Evolutionary conservation across 2,797 vertebrate genomes (phyloP).

Genomic region (Luscinia luscinia): DNA sequence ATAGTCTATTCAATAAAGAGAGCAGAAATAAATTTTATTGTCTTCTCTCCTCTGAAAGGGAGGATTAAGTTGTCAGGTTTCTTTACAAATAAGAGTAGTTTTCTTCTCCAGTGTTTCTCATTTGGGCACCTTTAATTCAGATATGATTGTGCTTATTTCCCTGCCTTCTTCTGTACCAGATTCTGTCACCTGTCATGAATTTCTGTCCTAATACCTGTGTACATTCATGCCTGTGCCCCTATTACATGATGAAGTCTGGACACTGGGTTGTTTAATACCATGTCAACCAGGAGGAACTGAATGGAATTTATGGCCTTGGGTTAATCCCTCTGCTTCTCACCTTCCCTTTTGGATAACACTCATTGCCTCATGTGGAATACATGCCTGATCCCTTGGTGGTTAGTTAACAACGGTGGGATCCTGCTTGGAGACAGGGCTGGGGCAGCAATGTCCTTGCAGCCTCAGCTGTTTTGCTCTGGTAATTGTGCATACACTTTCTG

Average conservation of each 20-base stretch:
- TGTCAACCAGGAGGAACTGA: not conserved
- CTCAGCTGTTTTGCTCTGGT: constrained; percentile 15
- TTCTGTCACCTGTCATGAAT: not conserved
- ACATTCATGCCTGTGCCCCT: not conserved
- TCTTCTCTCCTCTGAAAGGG: not conserved
- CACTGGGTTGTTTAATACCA: not conserved
- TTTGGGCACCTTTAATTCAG: not conserved
- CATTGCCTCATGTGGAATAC: not conserved
- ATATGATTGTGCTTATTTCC: not conserved
- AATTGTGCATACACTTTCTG: constrained; percentile 38
- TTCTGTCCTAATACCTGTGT: not conserved
- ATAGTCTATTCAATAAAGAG: not conserved
- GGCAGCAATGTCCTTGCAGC: not conserved
- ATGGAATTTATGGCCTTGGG: not conserved
- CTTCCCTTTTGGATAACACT: not conserved
- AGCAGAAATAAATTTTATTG: not conserved
- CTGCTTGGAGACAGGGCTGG: not conserved
- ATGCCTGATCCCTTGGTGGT: not conserved
- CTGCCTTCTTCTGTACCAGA: not conserved
- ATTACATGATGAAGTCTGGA: not conserved
- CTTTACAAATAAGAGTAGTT: not conserved
- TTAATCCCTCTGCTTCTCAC: constrained; percentile 34
- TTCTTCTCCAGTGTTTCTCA: not conserved
- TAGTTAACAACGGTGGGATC: not conserved
- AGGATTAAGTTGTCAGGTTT: not conserved